Conservation (phyloP, 2,888 invertebrate species). For the Herminia tarsipennalis region DNA sequence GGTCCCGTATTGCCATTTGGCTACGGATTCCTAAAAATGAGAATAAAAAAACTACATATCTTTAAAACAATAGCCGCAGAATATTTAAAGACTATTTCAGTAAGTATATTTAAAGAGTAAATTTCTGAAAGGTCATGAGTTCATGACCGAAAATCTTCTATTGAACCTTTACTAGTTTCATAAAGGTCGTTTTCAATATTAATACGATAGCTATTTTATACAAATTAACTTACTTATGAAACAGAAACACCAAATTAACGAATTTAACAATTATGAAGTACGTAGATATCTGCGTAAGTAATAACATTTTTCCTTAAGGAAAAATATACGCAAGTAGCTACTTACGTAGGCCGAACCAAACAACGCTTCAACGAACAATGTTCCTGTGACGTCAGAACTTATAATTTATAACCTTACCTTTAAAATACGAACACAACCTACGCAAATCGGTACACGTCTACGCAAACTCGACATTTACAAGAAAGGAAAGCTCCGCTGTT, state of each 20-base stretch:
- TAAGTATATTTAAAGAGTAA: too few species aligned
- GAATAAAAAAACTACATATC: too few species aligned
- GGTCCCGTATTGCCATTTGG: too few species aligned
- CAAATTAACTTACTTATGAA: neutral
- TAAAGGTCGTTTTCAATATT: constrained; percentile 3
- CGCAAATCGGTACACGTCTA: neutral
- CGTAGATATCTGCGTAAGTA: too few species aligned
- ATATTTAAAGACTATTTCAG: too few species aligned
- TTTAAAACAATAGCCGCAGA: too few species aligned
- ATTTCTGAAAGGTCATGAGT: neutral
- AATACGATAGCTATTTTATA: constrained; percentile 1
- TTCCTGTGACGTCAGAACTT: constrained; percentile 1
- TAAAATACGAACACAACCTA: neutral
- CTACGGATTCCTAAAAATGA: too few species aligned
- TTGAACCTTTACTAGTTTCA: neutral
- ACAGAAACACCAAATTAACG: neutral
- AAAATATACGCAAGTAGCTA: neutral
- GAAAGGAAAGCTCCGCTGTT: neutral
- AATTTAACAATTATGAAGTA: neutral
- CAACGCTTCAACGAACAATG: neutral
- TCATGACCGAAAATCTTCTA: neutral
- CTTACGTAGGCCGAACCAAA: neutral
- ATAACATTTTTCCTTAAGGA: neutral
- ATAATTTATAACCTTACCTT: neutral
- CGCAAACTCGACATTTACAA: neutral